Percentiles rank a stretch among this genome's conserved stretches.
Evolutionary conservation across 23 tunicate species (phyloP).

Genomic region (Aplidium turbinatum): DNA sequence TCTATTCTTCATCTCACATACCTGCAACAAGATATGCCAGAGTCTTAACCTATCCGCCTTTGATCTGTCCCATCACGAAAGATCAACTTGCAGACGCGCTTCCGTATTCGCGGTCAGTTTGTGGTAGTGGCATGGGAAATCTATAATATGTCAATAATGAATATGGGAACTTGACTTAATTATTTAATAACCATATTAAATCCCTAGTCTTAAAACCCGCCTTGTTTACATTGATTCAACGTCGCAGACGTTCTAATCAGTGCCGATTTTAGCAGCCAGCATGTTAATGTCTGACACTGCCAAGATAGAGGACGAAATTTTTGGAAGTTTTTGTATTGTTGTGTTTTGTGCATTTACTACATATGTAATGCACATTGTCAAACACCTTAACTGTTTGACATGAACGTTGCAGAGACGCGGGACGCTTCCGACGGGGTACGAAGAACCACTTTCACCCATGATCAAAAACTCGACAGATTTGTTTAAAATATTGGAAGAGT

Average conservation of each 20-base stretch:
- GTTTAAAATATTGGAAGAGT: constrained; percentile 58
- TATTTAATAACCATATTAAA: too few species aligned
- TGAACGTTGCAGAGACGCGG: constrained; percentile 72
- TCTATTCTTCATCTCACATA: constrained; percentile 85
- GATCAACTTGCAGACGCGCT: constrained; percentile 36
- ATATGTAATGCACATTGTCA: background rate
- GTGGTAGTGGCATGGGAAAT: too few species aligned
- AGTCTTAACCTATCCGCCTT: constrained; percentile 88
- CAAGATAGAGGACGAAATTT: too few species aligned
- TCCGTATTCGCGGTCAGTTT: constrained; percentile 59
- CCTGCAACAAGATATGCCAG: constrained; percentile 81
- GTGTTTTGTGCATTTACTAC: background rate
- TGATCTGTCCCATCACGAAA: constrained; percentile 69
- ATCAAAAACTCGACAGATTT: constrained; percentile 71
- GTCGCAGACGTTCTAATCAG: too few species aligned
- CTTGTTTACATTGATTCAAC: too few species aligned
- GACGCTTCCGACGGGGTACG: constrained; percentile 79
- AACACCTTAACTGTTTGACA: background rate
- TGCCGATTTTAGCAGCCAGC: too few species aligned
- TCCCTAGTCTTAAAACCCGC: too few species aligned
- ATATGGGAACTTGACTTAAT: too few species aligned
- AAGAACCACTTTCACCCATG: constrained; percentile 87
- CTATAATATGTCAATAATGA: too few species aligned
- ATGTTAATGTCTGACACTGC: too few species aligned
- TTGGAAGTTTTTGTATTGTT: too few species aligned